These are phyloP conservation scores for Malthinus flaveolus DNA, from an alignment of 2,888 invertebrate genomes.

Conservation along the genomic window DNA sequence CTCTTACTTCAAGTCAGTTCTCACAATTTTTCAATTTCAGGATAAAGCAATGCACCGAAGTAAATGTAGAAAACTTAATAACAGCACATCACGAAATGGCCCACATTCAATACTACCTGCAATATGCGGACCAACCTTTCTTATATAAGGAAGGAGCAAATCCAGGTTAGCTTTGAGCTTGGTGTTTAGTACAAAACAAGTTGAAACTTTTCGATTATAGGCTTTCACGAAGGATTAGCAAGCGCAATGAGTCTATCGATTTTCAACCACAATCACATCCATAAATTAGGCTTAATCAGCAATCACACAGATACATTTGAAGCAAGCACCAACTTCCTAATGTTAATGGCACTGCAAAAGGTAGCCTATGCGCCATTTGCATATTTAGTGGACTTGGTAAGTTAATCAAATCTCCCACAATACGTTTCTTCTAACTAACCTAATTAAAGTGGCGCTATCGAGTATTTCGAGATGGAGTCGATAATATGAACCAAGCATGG, in stretches of 20 bases:
- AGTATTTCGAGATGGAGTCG: constrained; percentile 73
- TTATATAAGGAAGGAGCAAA: constrained; percentile 81
- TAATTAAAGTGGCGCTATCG: constrained; percentile 75
- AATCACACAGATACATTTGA: constrained; percentile 69
- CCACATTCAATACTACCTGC: constrained; percentile 79
- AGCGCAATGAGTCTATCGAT: constrained; percentile 79
- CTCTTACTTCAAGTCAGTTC: background rate
- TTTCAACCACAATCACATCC: constrained; percentile 75
- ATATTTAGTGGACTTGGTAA: constrained; percentile 76
- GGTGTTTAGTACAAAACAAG: background rate
- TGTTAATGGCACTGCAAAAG: constrained; percentile 79
- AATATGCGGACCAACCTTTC: constrained; percentile 75
- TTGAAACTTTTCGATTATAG: constrained; percentile 53
- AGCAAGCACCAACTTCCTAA: constrained; percentile 75
- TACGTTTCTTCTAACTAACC: background rate
- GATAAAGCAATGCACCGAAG: constrained; percentile 82
- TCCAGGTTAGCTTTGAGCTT: constrained; percentile 63
- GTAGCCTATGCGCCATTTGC: constrained; percentile 79
- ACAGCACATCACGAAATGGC: constrained; percentile 85
- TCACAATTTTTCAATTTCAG: constrained; percentile 49
- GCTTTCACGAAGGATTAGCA: constrained; percentile 85
- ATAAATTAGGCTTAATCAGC: constrained; percentile 71
- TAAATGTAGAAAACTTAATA: constrained; percentile 75
- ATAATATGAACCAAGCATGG: constrained; percentile 66
- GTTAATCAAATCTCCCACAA: constrained; percentile 7